Base-by-base conservation (phyloP, 2,888 invertebrate genomes). In the Agonum fuliginosum region DNA sequence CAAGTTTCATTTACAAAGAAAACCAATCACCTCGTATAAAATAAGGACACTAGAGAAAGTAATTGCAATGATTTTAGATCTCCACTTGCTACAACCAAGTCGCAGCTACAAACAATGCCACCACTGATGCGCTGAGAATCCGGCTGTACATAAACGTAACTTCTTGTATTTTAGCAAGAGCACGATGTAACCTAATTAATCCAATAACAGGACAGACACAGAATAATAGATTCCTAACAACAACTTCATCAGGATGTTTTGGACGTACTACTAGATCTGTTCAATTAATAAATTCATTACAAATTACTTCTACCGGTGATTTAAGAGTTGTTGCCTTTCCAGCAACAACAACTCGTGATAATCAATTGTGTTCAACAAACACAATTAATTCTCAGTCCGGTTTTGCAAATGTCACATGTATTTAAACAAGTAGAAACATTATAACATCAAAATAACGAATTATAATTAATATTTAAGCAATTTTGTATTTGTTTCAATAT, bases 1-100 rank as follows among this genome's bases (percentile, higher is more conserved):
- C n/a, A n/a, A n/a, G n/a, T n/a, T n/a, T n/a, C n/a, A n/a, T n/a
- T n/a, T n/a, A n/a, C n/a, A n/a, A n/a, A n/a, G n/a, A n/a, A n/a
- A 34, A 34, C 51, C 22, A 20, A n/a, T 51, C 51, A 22, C n/a
- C n/a, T n/a, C n/a, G n/a, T 22, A 24, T 2, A 24, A 51, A 51
- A 51, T 51, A 24, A 51, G 51, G 51, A 6, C 51, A 22, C 10
- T 51, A 62, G 14, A 62, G 34, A 30, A 62, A 62, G 62, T 30
- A 62, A 3, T 62, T 14, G n/a, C 34, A 62, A 62, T 62, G 17
- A 62, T 62, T 30, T 27, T 17, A 62, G 62, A 62, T 62, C 30
- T 62, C 62, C 62, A 62, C 62, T 62, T 62, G 62, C 34, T 62
- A 62, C 19, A 62, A 62, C 34, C 34, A 62, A 30, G 30, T 62